These are phyloP conservation scores for Anser cygnoides DNA, from an alignment of 2,113 vertebrate genomes.

Conservation along the genomic window DNA sequence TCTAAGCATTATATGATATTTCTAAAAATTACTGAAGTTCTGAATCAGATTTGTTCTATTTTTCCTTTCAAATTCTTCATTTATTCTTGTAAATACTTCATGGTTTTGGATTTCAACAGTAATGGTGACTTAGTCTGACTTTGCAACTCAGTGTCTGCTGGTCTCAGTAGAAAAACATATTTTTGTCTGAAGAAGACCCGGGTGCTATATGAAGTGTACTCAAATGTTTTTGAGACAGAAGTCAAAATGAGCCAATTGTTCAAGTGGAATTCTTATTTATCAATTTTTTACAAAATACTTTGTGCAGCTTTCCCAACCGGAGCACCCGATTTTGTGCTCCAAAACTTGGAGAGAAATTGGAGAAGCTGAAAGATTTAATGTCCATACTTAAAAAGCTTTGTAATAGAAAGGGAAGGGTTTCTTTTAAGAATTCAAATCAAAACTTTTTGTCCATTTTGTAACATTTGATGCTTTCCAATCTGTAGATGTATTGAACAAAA, in stretches of 20 bases:
- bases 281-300: not conserved
- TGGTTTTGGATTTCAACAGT: not conserved
- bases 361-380: not conserved
- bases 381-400: not conserved
- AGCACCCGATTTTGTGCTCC: not conserved
- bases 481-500: conserved; percentile 96
- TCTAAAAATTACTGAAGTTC: not conserved
- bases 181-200: not conserved
- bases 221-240: not conserved
- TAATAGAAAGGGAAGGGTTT: not conserved
- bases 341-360: not conserved
- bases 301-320: not conserved
- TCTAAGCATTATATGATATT: not conserved
- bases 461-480: conserved; percentile 24
- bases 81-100: not conserved
- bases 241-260: not conserved
- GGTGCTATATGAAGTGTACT: not conserved
- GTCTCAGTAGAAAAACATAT: not conserved
- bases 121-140: not conserved
- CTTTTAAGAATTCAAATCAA: not conserved
- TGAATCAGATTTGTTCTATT: not conserved
- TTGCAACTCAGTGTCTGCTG: not conserved
- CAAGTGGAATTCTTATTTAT: not conserved
- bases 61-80: not conserved
- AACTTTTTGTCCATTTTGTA: not conserved